phyloP scores from a whole-genome alignment of 2,888 invertebrate genomes.

The Laothoe populi region DNA sequence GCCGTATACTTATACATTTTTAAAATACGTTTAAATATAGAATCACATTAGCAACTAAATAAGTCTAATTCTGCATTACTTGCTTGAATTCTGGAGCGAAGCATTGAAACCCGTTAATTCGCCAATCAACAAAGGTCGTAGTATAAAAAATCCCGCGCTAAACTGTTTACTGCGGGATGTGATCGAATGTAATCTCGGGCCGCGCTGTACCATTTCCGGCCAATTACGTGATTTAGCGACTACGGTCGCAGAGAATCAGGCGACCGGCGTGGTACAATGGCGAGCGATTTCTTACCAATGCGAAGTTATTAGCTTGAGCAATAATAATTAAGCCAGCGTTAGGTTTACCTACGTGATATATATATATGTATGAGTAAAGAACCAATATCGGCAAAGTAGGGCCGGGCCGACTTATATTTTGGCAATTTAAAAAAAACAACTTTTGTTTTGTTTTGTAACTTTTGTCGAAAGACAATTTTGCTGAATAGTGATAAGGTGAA shows the following conservation, averaged over 20 bases:
- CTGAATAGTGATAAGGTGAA: too few species aligned
- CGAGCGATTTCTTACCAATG: constrained; percentile 20
- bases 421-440: too few species aligned
- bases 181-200: constrained; percentile 69
- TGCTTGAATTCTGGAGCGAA: too few species aligned
- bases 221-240: constrained; percentile 70
- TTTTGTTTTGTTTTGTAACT: too few species aligned
- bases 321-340: neutral
- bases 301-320: constrained; percentile 2
- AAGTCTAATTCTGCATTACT: too few species aligned
- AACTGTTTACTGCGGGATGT: constrained; percentile 69
- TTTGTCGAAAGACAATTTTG: too few species aligned
- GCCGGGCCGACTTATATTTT: too few species aligned
- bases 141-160: constrained; percentile 60
- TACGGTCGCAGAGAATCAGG: constrained; percentile 45
- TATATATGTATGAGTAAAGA: too few species aligned
- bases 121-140: constrained; percentile 51
- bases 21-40: too few species aligned
- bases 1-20: too few species aligned
- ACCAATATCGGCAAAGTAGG: too few species aligned
- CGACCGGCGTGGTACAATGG: constrained; percentile 37
- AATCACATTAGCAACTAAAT: too few species aligned
- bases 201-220: constrained; percentile 68
- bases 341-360: neutral
- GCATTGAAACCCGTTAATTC: constrained; percentile 5